phyloP scores from a whole-genome alignment of 2,797 vertebrate genomes.

The Setipinna tenuifilis region DNA sequence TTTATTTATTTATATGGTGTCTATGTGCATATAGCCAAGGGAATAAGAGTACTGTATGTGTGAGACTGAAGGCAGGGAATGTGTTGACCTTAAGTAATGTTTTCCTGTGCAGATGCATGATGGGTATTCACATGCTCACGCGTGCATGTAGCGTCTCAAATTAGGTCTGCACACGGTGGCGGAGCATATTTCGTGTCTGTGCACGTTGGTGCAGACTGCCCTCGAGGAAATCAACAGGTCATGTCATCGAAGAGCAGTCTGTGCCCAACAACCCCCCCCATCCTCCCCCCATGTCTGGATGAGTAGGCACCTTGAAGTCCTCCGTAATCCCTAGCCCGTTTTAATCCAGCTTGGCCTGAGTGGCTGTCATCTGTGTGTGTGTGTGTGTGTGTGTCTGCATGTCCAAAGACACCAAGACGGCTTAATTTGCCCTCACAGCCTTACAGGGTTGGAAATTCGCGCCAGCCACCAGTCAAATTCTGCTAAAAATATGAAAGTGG shows the following conservation, averaged over 20 bases:
- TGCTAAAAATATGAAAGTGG: no score
- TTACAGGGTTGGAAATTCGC: no score
- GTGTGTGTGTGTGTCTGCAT: conserved; percentile 45
- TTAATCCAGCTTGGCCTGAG: conserved; percentile 30
- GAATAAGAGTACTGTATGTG: not conserved
- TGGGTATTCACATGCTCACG: not conserved
- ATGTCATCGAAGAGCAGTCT: no score
- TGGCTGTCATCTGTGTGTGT: conserved; percentile 27
- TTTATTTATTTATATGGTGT: no score
- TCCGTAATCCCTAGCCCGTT: conserved; percentile 29
- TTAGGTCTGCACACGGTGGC: not conserved
- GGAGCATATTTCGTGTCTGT: not conserved
- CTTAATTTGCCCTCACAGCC: no score
- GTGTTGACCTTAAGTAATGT: not conserved
- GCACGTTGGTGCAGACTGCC: not conserved
- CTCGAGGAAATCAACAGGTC: not conserved
- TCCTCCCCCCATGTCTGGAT: no score
- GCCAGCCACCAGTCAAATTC: no score
- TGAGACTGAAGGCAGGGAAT: not conserved
- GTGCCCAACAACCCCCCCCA: no score
- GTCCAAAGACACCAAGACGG: no score
- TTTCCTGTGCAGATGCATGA: not conserved
- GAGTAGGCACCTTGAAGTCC: not conserved
- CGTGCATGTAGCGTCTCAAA: not conserved
- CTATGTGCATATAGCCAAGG: not conserved